Evolutionary conservation across 2,888 invertebrate species (phyloP).

Genomic region (Aspidiotus destructor): DNA sequence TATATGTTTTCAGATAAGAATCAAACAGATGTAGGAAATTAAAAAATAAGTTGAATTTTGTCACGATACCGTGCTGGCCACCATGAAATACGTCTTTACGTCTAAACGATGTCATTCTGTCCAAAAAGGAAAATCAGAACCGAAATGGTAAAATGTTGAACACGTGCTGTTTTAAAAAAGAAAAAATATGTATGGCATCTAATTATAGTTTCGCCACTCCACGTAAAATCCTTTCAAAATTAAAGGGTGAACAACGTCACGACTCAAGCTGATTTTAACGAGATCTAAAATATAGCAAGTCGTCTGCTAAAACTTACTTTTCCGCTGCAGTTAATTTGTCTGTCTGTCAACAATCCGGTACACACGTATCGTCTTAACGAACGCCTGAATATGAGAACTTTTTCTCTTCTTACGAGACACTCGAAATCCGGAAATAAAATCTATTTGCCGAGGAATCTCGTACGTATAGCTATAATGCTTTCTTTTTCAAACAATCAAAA

Average conservation of each 20-base stretch:
- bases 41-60: too few relatives aligned
- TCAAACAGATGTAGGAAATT: too few relatives aligned
- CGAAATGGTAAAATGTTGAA: not conserved
- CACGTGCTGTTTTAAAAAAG: not conserved
- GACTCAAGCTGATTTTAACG: constrained; percentile 23
- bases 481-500: too few relatives aligned
- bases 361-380: not conserved
- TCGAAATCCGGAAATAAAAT: constrained; percentile 15
- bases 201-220: constrained; percentile 16
- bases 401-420: constrained; percentile 8
- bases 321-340: constrained; percentile 31
- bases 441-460: not conserved
- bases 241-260: constrained; percentile 21
- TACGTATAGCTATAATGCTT: too few relatives aligned
- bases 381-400: constrained; percentile 22
- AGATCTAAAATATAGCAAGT: constrained; percentile 28
- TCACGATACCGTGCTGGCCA: too few relatives aligned
- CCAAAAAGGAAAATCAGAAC: not conserved
- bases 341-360: constrained; percentile 24
- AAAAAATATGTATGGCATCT: constrained; percentile 8
- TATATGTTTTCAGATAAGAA: too few relatives aligned
- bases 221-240: constrained; percentile 14
- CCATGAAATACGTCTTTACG: too few relatives aligned
- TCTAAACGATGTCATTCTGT: not conserved
- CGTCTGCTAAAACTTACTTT: constrained; percentile 30